phyloP scores from a whole-genome alignment of 2,797 vertebrate species.

The Sebastolobus altivelis region DNA sequence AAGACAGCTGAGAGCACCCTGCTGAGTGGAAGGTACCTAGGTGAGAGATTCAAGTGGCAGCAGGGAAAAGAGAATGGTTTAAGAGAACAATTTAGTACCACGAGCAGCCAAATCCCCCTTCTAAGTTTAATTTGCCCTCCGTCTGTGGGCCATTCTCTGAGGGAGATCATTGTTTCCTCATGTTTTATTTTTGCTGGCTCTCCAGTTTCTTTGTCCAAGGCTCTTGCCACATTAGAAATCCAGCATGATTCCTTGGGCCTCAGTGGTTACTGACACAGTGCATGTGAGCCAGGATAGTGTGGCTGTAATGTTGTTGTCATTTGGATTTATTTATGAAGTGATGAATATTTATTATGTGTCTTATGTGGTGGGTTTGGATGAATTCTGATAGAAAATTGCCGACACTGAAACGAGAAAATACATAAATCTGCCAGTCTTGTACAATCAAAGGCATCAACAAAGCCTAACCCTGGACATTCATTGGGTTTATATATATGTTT shows the following conservation, averaged over 20 bases:
- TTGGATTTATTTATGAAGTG: slow-evolving; percentile 32
- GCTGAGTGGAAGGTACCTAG: slow-evolving; percentile 63
- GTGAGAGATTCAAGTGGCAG: slow-evolving; percentile 69
- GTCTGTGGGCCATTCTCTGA: slow-evolving; percentile 45
- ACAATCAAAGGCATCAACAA: background rate
- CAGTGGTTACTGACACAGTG: slow-evolving; percentile 16
- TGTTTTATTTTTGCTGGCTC: slow-evolving; percentile 67
- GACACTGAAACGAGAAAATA: background rate
- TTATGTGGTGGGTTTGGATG: slow-evolving; percentile 1
- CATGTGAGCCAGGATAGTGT: slow-evolving; percentile 30
- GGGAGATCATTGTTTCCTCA: slow-evolving; percentile 61
- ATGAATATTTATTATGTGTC: slow-evolving; percentile 18
- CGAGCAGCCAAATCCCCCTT: slow-evolving; percentile 46
- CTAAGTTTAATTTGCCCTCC: slow-evolving; percentile 56
- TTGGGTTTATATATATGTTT: background rate
- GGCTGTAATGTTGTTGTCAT: slow-evolving; percentile 40
- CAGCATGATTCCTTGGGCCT: slow-evolving; percentile 30
- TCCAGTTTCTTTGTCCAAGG: slow-evolving; percentile 56
- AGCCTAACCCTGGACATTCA: background rate
- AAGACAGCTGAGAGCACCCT: slow-evolving; percentile 64
- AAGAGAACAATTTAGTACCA: slow-evolving; percentile 57
- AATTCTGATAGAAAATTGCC: background rate
- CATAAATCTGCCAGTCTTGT: background rate
- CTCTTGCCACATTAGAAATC: slow-evolving; percentile 38
- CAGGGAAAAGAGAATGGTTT: slow-evolving; percentile 48